These are phyloP conservation scores for Maconellicoccus hirsutus DNA, from an alignment of 1,140 invertebrate genomes.

Conservation along the genomic window DNA sequence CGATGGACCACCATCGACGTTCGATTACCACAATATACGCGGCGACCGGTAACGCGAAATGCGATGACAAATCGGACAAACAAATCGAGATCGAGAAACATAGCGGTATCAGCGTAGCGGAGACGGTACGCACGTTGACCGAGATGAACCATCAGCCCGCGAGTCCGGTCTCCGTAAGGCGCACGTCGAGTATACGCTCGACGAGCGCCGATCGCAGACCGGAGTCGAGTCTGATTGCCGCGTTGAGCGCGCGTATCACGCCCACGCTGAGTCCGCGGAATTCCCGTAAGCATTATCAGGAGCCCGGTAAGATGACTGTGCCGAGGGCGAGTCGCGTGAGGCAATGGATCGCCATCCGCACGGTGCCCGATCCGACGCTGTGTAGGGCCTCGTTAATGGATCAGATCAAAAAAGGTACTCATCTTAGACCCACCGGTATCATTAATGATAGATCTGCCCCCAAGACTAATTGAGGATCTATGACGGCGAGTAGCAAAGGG, in stretches of 20 bases:
- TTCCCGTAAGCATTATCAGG: slow-evolving; percentile 32
- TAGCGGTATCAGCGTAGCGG: slow-evolving; percentile 55
- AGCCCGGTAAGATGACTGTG: slow-evolving; percentile 23
- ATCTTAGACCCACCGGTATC: slow-evolving; percentile 52
- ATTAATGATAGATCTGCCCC: slow-evolving; percentile 56
- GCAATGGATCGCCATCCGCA: slow-evolving; percentile 47
- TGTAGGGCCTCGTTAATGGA: slow-evolving; percentile 67
- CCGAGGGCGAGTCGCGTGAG: slow-evolving; percentile 46
- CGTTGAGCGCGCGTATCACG: slow-evolving; percentile 55
- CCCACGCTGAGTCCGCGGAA: slow-evolving; percentile 44
- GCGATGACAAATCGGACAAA: not conserved
- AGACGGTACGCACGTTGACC: slow-evolving; percentile 72
- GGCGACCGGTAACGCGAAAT: not conserved
- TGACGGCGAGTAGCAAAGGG: not conserved
- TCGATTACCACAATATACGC: slow-evolving; percentile 13
- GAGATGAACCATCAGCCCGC: slow-evolving; percentile 74
- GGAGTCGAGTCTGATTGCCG: slow-evolving; percentile 53
- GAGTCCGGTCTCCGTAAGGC: slow-evolving; percentile 60
- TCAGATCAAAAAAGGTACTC: slow-evolving; percentile 75
- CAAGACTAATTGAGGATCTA: slow-evolving; percentile 45
- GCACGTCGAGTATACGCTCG: slow-evolving; percentile 36
- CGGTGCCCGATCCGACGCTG: slow-evolving; percentile 41
- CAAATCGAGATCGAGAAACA: slow-evolving; percentile 23
- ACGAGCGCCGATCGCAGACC: slow-evolving; percentile 43
- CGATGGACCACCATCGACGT: not conserved